Evolutionary conservation across 1,140 invertebrate species (phyloP).

Genomic region (Brachionus manjavacas): DNA sequence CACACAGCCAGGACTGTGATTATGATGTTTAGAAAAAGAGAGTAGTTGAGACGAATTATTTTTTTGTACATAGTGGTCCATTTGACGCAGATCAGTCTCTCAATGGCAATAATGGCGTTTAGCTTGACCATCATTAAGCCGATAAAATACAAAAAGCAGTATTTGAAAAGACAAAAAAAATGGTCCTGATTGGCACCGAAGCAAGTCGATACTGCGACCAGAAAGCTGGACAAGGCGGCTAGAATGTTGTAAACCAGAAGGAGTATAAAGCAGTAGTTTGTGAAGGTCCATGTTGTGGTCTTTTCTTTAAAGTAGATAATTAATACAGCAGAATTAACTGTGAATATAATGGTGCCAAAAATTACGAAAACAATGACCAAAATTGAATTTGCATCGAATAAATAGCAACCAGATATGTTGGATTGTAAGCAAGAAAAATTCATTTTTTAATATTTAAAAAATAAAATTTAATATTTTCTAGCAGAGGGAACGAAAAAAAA

Average conservation of each 20-base stretch:
- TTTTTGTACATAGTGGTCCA: not conserved
- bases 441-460: not conserved
- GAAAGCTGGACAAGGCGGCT: not conserved
- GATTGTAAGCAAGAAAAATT: not conserved
- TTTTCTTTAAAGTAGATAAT: conserved; percentile 12
- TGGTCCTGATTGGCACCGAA: not conserved
- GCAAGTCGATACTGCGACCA: not conserved
- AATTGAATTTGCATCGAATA: not conserved
- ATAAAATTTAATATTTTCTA: not conserved
- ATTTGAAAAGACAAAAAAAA: conserved; percentile 6
- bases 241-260: conserved; percentile 2
- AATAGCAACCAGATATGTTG: not conserved
- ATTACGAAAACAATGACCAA: not conserved
- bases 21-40: not conserved
- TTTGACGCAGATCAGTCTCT: conserved; percentile 14
- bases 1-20: not conserved
- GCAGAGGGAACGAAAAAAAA: not conserved
- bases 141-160: conserved; percentile 23
- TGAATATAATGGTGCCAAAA: conserved; percentile 9
- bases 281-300: not conserved
- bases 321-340: not conserved
- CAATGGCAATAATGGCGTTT: not conserved
- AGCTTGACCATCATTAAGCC: conserved; percentile 17
- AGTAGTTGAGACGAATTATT: not conserved
- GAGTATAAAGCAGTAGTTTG: conserved; percentile 16